Evolutionary conservation across 1,140 invertebrate genomes (phyloP), one percentile per base, ranked within the genome.

Genomic region (Forficula auricularia): DNA sequence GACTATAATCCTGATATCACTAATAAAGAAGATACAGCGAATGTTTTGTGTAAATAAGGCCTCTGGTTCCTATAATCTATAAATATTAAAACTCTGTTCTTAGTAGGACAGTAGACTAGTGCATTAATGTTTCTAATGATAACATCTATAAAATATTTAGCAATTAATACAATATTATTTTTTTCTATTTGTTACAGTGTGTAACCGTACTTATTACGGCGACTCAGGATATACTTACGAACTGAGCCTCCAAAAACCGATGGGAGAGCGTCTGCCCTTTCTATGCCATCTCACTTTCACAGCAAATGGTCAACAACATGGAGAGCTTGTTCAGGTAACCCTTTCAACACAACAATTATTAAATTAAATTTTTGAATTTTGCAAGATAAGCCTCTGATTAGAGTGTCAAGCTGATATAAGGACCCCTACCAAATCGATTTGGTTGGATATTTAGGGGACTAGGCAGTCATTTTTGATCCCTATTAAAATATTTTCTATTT

Each of bases 121-220:
- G n/a, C n/a, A n/a, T n/a, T n/a, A n/a, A n/a, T n/a, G n/a, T n/a
- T n/a, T n/a, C n/a, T n/a, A n/a, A n/a, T n/a, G n/a, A n/a, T n/a
- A n/a, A n/a, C n/a, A n/a, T n/a, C n/a, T 39, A 19, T 38, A 43
- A 45, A 18, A 13, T 22, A 27, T 46, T 48, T 48, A 13, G 14
- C 4, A 36, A 3, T 30, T 3, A 40, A 42, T 12, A 13, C 3
- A 2, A 14, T 12, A 13, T 13, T 40, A 22, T 46, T 44, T 50
- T 41, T 44, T 44, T 39, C 53, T 50, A n/a, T n/a, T n/a, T 42
- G 40, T 72, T 71, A 16, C 68, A 64, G 80, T 79, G 32, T 88
- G 83, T 63, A 88, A 88, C 59, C 71, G 82, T 45, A 88, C 83
- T 20, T 88, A 86, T 60, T 85, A 87, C 58, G 83, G 83, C n/a